Evolutionary conservation across 92 coral and sea anemone species (phyloP).

Genomic region (Blastomussa wellsi): DNA sequence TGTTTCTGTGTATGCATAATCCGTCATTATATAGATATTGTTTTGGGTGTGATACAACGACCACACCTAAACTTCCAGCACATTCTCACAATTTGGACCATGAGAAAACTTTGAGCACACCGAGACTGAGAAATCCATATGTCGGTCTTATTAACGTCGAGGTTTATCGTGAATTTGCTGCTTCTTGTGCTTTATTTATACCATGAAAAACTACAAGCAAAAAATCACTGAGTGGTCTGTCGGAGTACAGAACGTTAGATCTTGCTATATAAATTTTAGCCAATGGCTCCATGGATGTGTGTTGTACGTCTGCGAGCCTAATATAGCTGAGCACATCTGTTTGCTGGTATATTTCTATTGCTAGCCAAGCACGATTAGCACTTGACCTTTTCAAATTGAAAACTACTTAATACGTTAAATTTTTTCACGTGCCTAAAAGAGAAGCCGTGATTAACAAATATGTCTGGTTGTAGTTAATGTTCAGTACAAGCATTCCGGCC

Average conservation of each 20-base stretch:
- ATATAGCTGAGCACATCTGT: background rate
- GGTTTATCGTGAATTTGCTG: too few relatives aligned
- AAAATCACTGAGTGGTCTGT: background rate
- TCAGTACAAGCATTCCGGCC: background rate
- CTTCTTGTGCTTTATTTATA: too few relatives aligned
- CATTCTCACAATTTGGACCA: background rate
- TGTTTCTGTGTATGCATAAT: too few relatives aligned
- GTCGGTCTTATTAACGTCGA: too few relatives aligned
- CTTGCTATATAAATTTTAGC: background rate
- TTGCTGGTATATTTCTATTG: background rate
- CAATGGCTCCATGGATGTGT: background rate
- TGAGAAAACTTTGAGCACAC: background rate
- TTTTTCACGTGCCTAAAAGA: background rate
- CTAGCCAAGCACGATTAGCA: too few relatives aligned
- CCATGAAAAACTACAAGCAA: too few relatives aligned
- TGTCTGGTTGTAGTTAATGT: background rate
- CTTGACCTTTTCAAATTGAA: conserved; percentile 10
- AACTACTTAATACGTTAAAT: background rate
- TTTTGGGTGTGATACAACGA: too few relatives aligned
- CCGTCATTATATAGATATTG: too few relatives aligned
- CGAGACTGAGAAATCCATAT: too few relatives aligned
- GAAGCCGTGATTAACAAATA: too few relatives aligned
- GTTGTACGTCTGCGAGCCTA: background rate
- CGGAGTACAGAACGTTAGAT: background rate
- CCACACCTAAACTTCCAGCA: background rate